Percentiles rank a stretch among this genome's conserved stretches.
Conservation (phyloP, 2,888 invertebrate genomes). For the Drosophila anomelani region DNA sequence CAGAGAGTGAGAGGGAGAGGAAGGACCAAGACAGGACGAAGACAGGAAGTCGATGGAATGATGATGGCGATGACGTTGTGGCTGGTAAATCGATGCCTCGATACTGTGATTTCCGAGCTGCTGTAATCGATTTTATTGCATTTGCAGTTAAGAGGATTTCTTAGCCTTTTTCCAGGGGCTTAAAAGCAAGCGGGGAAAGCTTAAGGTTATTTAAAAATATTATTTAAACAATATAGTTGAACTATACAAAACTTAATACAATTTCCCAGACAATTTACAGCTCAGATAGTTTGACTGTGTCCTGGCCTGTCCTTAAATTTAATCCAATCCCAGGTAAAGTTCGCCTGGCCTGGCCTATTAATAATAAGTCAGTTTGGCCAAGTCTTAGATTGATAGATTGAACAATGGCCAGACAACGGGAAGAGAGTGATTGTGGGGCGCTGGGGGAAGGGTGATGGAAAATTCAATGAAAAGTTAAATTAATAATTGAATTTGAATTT, state of each 20-base stretch:
- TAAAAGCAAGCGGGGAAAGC: no score
- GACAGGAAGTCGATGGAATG: slow-evolving; percentile 25
- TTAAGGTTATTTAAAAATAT: no score
- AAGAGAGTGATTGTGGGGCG: no score
- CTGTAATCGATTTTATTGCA: slow-evolving; percentile 38
- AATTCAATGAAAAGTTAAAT: slow-evolving; percentile 53
- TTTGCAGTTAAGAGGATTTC: slow-evolving; percentile 27
- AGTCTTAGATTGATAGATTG: slow-evolving; percentile 30
- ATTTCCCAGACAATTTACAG: not conserved
- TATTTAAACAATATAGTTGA: no score
- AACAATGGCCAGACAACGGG: slow-evolving; percentile 21
- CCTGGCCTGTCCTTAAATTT: slow-evolving; percentile 2
- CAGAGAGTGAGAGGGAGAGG: not conserved
- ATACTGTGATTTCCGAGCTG: slow-evolving; percentile 39
- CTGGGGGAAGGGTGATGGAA: not conserved
- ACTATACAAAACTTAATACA: no score
- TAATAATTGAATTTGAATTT: slow-evolving; percentile 64
- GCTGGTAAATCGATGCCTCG: slow-evolving; percentile 27
- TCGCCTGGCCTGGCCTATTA: slow-evolving; percentile 12
- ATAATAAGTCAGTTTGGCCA: slow-evolving; percentile 24
- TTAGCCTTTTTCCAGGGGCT: not conserved
- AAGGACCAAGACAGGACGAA: slow-evolving; percentile 11
- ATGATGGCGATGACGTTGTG: slow-evolving; percentile 1
- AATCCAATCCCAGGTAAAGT: slow-evolving; percentile 10
- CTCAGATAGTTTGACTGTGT: not conserved